phyloP scores from a whole-genome alignment of 1,140 invertebrate genomes.

The Vollenhovia emeryi region DNA sequence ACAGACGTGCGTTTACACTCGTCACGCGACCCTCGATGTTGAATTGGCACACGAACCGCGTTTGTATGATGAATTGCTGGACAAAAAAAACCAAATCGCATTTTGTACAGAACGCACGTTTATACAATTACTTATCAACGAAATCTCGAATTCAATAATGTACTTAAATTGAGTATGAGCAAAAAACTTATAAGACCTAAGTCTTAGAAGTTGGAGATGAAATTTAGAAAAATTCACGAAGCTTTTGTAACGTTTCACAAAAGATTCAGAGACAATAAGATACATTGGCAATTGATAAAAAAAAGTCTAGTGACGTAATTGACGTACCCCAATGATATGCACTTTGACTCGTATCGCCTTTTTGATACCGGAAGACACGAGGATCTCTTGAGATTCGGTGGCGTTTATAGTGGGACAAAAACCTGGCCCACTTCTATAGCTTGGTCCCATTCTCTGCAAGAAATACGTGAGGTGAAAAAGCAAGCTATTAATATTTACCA shows the following conservation, averaged over 20 bases:
- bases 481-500: slow-evolving; percentile 28
- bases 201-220: too few species aligned
- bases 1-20: slow-evolving; percentile 94
- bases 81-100: too few species aligned
- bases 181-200: too few species aligned
- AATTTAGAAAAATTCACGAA: background rate
- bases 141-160: background rate
- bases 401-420: slow-evolving; percentile 98
- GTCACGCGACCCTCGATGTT: slow-evolving; percentile 97
- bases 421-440: slow-evolving; percentile 95
- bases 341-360: slow-evolving; percentile 96
- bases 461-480: slow-evolving; percentile 47
- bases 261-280: background rate
- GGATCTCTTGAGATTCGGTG: slow-evolving; percentile 95
- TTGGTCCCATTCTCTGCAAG: slow-evolving; percentile 93
- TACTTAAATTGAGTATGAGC: too few species aligned
- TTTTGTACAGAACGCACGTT: background rate
- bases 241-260: background rate
- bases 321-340: slow-evolving; percentile 93
- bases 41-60: slow-evolving; percentile 97
- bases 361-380: slow-evolving; percentile 95
- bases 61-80: slow-evolving; percentile 96
- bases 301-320: background rate
- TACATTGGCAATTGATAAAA: background rate
- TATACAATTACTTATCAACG: background rate